phyloP scores from a whole-genome alignment of 2,888 invertebrate genomes.

The Gymnoscelis rufifasciata region DNA sequence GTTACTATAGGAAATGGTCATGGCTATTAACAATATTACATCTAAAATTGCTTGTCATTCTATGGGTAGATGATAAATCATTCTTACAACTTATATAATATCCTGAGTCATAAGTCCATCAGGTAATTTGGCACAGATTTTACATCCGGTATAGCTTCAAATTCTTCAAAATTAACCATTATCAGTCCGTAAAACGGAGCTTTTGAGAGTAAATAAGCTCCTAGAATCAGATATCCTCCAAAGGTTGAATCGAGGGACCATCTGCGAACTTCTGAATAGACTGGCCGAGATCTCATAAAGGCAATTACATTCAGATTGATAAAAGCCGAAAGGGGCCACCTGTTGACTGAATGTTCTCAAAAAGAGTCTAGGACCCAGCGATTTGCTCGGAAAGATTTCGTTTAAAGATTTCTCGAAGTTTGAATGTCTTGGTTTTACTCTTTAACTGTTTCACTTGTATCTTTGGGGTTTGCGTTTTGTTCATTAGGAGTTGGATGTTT shows the following conservation, averaged over 20 bases:
- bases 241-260: constrained; percentile 21
- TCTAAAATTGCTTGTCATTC: too few species aligned
- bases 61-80: too few species aligned
- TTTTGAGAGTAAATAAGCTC: constrained; percentile 11
- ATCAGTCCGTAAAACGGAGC: constrained; percentile 5
- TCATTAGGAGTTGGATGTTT: neutral
- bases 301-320: constrained; percentile 69
- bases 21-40: too few species aligned
- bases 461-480: constrained; percentile 7
- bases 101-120: too few species aligned
- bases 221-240: constrained; percentile 28
- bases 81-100: too few species aligned
- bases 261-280: constrained; percentile 29
- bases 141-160: too few species aligned
- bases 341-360: constrained; percentile 62
- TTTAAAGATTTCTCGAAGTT: constrained; percentile 13
- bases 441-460: constrained; percentile 9
- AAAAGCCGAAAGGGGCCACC: constrained; percentile 56
- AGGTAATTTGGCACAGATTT: too few species aligned
- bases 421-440: constrained; percentile 9
- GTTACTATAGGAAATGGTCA: neutral
- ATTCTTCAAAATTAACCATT: too few species aligned
- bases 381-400: constrained; percentile 18
- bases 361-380: constrained; percentile 41
- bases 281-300: constrained; percentile 35